phyloP scores from a whole-genome alignment of 2,888 invertebrate species.

The Cosmia trapezina region DNA sequence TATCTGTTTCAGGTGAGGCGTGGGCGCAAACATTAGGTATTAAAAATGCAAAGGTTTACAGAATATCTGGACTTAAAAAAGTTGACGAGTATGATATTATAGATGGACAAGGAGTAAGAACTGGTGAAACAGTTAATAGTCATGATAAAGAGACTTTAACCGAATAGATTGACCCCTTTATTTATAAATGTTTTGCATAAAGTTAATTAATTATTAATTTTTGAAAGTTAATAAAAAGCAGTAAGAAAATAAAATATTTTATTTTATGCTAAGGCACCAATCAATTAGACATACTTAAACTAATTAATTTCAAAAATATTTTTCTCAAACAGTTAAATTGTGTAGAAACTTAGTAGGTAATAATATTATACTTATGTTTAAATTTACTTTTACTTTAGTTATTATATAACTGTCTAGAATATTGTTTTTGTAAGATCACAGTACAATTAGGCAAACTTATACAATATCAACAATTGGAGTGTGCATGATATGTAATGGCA shows the following conservation, averaged over 20 bases:
- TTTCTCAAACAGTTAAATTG: constrained; percentile 9
- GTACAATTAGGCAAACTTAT: constrained; percentile 80
- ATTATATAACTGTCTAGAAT: constrained; percentile 56
- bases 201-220: neutral
- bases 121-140: constrained; percentile 4
- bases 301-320: constrained; percentile 25
- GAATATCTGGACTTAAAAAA: constrained; percentile 87
- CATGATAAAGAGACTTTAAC: constrained; percentile 29
- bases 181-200: no score
- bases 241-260: constrained; percentile 57
- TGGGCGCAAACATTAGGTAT: constrained; percentile 91
- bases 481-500: constrained; percentile 82
- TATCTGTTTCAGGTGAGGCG: constrained; percentile 85
- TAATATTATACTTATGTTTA: constrained; percentile 28
- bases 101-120: constrained; percentile 77
- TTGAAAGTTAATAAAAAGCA: constrained; percentile 46
- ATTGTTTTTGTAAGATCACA: constrained; percentile 81
- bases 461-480: constrained; percentile 82
- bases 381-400: constrained; percentile 41
- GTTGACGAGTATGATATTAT: constrained; percentile 87
- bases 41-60: constrained; percentile 90
- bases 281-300: constrained; percentile 8
- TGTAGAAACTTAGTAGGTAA: constrained; percentile 17
- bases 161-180: constrained; percentile 8
- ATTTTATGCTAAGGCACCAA: constrained; percentile 59